Evolutionary conservation across 2,888 invertebrate species (phyloP).

Genomic region (Neoascia interrupta): DNA sequence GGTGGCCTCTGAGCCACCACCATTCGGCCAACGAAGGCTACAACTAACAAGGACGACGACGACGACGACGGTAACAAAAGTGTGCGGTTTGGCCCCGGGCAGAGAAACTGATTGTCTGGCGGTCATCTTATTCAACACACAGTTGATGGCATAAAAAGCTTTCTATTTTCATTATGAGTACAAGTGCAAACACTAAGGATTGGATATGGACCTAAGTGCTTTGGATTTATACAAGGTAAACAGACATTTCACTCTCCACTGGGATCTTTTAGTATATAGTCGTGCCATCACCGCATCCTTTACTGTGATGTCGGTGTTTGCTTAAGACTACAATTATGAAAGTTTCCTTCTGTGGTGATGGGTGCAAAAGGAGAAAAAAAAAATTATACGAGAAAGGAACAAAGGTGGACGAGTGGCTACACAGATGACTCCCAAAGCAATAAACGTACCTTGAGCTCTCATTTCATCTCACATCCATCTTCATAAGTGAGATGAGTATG

Average conservation of each 20-base stretch:
- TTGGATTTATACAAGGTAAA: constrained; percentile 71
- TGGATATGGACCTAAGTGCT: constrained; percentile 70
- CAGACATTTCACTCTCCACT: constrained; percentile 69
- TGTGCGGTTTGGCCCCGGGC: constrained; percentile 55
- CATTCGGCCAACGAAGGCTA: constrained; percentile 14
- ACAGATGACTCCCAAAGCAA: constrained; percentile 69
- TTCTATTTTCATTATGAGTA: constrained; percentile 73
- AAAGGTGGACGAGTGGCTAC: constrained; percentile 62
- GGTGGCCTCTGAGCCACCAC: constrained; percentile 49
- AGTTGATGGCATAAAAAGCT: constrained; percentile 71
- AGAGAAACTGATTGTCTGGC: constrained; percentile 65
- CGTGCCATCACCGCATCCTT: not conserved
- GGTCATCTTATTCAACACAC: constrained; percentile 68
- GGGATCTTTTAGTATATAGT: constrained; percentile 43
- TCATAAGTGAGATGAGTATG: constrained; percentile 37
- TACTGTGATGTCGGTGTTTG: constrained; percentile 58
- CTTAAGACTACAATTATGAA: constrained; percentile 69
- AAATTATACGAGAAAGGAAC: constrained; percentile 28
- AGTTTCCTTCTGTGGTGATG: constrained; percentile 54
- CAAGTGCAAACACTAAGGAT: constrained; percentile 71
- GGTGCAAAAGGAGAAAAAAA: constrained; percentile 16
- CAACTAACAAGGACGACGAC: constrained; percentile 12
- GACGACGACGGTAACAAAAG: constrained; percentile 62
- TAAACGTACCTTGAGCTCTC: constrained; percentile 55
- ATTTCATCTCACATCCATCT: constrained; percentile 20